Conservation (phyloP, 2,113 vertebrate genomes). For the Erythrolamprus reginae region DNA sequence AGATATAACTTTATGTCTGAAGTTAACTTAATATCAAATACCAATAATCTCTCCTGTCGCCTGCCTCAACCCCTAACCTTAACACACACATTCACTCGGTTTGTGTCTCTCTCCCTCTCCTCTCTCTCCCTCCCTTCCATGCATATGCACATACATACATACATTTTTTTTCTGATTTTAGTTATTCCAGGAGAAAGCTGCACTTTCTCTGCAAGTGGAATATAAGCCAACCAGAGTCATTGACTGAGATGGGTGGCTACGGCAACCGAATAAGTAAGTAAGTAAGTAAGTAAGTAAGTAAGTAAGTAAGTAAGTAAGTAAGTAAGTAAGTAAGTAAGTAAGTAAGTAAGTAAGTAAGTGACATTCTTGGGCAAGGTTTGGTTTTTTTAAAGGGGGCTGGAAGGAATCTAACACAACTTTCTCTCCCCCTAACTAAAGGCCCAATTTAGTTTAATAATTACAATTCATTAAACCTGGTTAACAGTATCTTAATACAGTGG, state of each 20-base stretch:
- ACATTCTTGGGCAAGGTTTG: not conserved
- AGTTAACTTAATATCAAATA: conserved; percentile 12
- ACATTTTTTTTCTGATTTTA: not conserved
- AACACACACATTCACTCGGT: too few species aligned
- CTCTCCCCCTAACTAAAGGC: not conserved
- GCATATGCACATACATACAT: not conserved
- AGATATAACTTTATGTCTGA: not conserved
- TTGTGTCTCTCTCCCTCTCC: too few species aligned
- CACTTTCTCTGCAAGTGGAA: not conserved
- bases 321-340: not conserved
- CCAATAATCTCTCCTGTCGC: not conserved
- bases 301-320: not conserved
- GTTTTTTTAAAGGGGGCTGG: not conserved
- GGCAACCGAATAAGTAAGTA: not conserved
- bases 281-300: not conserved
- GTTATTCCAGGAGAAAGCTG: not conserved
- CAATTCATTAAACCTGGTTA: not conserved
- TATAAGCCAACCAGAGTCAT: not conserved
- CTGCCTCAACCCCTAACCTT: not conserved
- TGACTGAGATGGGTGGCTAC: not conserved
- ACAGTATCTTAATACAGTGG: not conserved
- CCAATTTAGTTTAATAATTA: not conserved
- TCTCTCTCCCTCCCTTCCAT: too few species aligned
- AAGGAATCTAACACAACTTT: not conserved
- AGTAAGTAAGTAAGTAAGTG: not conserved